Base-by-base conservation (phyloP, 1,140 invertebrate genomes). In the Armadillidium nasatum region DNA sequence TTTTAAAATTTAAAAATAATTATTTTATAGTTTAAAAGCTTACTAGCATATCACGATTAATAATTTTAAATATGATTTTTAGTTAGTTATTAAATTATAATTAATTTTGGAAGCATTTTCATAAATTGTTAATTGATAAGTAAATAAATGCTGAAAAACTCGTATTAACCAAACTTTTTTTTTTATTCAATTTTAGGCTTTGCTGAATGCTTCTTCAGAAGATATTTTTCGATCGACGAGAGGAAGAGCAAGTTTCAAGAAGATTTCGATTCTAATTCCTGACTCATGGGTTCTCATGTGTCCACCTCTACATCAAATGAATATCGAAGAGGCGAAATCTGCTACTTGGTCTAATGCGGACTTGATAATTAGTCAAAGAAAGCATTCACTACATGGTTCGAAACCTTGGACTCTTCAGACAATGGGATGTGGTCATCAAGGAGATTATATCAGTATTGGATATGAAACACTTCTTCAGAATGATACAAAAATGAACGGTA, bases 341-440 rank as follows among this genome's bases (percentile, higher is more conserved):
- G 79, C 77, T 66, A 75, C 73, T 44, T 80, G 79, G 79, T 71
- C 74, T 50, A 43, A 22, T 15, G 79, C 86, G 7, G 86, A 89
- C 79, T 82, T 89, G 13, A 84, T 85, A 10, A 76, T 81, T 43
- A 81, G 71, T 7, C 44, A 71, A n/a, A 74, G 45, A 10, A 75
- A 72, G 13, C 76, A 81, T 50, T 78, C 81, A 4, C 73, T 67
- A 6, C 79, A 83, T 69, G 83, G 83, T 0, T 68, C 82, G 19
- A 77, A 81, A 7, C 84, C 84, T 10, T 85, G 83, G 80, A 84
- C 84, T 0, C 78, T 82, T 10, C 85, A 85, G 73, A 81, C 81
- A 22, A 71, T 80, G n/a, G 82, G 81, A 44, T 85, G 85, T 79
- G 84, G 83, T 7, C 75, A 83, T 44, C 73, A 69, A 0, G 82